Conservation (phyloP, 2,888 invertebrate genomes). For the Peribatodes rhomboidaria region DNA sequence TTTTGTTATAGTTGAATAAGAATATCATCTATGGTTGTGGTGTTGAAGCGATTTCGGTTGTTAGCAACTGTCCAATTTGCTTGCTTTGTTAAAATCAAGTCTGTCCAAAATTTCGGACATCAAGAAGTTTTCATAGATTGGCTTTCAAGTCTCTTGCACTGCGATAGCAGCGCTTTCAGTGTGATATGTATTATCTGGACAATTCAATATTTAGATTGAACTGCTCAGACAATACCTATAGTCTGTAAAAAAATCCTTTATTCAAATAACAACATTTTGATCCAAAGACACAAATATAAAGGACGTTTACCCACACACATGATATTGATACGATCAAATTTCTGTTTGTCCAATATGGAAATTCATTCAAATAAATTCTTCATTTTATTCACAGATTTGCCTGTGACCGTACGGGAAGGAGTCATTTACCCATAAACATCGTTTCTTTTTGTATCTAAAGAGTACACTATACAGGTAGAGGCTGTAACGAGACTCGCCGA, state of each 20-base stretch:
- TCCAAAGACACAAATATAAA: not conserved
- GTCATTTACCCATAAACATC: not conserved
- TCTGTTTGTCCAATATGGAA: slow-evolving; percentile 11
- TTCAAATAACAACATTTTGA: no score
- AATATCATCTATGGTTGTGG: not conserved
- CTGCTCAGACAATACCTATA: not conserved
- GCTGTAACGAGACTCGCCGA: no score
- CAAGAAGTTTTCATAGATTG: no score
- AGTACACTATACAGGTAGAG: not conserved
- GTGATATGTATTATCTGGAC: no score
- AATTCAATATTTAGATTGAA: no score
- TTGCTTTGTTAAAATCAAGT: not conserved
- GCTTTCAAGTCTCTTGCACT: no score
- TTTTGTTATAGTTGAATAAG: not conserved
- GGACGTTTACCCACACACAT: not conserved
- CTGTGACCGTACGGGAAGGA: not conserved
- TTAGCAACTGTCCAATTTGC: no score
- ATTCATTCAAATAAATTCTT: slow-evolving; percentile 2
- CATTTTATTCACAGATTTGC: slow-evolving; percentile 12
- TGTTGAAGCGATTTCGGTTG: not conserved
- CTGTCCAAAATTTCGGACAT: no score
- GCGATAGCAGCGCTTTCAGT: no score
- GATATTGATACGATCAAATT: not conserved
- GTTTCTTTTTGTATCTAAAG: not conserved
- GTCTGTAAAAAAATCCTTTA: no score